Evolutionary conservation across 2,113 vertebrate species (phyloP).

Genomic region (Nothocercus julius): DNA sequence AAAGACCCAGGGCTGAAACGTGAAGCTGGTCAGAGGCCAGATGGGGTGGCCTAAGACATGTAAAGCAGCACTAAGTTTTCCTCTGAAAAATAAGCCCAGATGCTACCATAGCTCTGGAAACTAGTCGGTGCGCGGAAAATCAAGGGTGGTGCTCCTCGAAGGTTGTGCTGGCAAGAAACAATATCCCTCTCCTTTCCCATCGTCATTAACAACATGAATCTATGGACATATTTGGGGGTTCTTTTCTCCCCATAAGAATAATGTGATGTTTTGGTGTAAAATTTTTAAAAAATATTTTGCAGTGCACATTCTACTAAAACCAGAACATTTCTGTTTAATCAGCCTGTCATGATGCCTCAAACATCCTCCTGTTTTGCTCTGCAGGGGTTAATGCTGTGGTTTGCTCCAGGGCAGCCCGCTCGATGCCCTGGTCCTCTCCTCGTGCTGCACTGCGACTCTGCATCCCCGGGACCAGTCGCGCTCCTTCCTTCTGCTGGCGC

Average conservation of each 20-base stretch:
- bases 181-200: background rate
- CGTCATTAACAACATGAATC: background rate
- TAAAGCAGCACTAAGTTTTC: background rate
- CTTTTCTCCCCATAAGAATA: background rate
- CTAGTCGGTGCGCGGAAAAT: background rate
- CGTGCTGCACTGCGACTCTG: background rate
- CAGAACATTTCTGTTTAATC: background rate
- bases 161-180: background rate
- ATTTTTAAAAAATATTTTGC: background rate
- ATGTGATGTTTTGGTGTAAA: background rate
- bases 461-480: accelerated
- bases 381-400: background rate
- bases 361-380: background rate
- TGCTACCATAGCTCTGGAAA: background rate
- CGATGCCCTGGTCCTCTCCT: background rate
- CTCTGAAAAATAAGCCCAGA: background rate
- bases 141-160: background rate
- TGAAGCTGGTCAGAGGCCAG: background rate
- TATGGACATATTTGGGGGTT: background rate
- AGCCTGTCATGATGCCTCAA: background rate
- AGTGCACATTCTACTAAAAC: background rate
- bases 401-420: background rate
- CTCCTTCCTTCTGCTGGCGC: background rate
- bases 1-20: background rate
- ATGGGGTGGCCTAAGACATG: background rate